These are phyloP conservation scores for Halictus quadricinctus DNA, from an alignment of 2,888 invertebrate genomes.

Conservation along the genomic window DNA sequence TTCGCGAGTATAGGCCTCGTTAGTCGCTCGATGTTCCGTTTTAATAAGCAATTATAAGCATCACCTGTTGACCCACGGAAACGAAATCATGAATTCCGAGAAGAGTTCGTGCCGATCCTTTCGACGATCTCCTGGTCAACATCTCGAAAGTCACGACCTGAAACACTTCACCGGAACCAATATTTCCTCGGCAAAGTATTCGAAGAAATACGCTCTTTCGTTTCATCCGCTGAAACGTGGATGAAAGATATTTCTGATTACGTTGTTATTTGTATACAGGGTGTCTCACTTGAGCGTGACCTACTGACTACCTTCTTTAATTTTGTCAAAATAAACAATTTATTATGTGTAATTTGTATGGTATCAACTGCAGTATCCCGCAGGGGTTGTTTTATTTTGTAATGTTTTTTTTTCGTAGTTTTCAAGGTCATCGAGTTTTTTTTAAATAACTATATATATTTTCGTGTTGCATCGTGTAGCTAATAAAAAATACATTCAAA, in stretches of 20 bases:
- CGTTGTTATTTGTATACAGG: not conserved
- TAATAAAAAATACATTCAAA: no score
- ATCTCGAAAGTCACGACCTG: slow-evolving; percentile 62
- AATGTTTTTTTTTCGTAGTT: no score
- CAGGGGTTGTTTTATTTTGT: no score
- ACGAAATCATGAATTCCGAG: slow-evolving; percentile 58
- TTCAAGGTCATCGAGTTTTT: no score
- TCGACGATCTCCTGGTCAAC: slow-evolving; percentile 52
- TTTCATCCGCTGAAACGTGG: not conserved
- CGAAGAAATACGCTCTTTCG: slow-evolving; percentile 21
- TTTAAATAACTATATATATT: no score
- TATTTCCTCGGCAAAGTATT: slow-evolving; percentile 49
- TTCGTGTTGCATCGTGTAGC: no score
- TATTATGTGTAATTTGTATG: no score
- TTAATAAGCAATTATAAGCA: slow-evolving; percentile 69
- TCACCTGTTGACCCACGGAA: slow-evolving; percentile 59
- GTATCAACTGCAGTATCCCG: no score
- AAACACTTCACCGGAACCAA: slow-evolving; percentile 44
- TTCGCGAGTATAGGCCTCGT: slow-evolving; percentile 38
- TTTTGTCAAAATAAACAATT: no score
- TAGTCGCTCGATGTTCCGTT: slow-evolving; percentile 48
- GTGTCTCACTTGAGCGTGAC: no score
- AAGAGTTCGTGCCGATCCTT: slow-evolving; percentile 64
- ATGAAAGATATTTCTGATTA: not conserved
- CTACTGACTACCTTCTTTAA: no score